Base-by-base conservation (phyloP, 2,113 vertebrate species). In the Edolisoma coerulescens region DNA sequence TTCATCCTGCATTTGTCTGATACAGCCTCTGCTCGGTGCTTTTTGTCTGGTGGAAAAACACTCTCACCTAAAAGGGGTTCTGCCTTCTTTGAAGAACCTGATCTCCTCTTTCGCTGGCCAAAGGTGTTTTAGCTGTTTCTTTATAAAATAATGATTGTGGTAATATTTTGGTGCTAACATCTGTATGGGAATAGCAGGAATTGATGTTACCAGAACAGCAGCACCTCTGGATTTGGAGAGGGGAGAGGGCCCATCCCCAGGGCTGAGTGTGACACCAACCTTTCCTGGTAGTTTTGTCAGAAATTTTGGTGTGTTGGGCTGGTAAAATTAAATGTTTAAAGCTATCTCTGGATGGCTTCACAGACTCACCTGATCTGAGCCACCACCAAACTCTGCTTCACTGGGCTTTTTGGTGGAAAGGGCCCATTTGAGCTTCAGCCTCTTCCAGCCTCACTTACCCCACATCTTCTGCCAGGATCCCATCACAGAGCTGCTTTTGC, bases 341-440 rank as follows among this genome's bases (percentile, higher is more conserved):
- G 42, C 7, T 12, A 4, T 41, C 13, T 90, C 17, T 16, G 42
- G 10, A 1, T 39, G 13, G 11, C 5, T 87, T 61, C 42, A 27
- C 7, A 13, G 16, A 26, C 21, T 64, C 19, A 30, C 26, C 0
- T 0, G 1, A 4, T 12, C 18, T 53, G 47, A 45, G 26, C 6
- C 41, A n/a, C 5, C 33, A 19, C 3, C 24, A 35, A 30, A 30
- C 32, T 2, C 9, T 23, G 18, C 64, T 23, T 32, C 42, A 14
- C 26, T 7, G 3, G 35, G 11, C 0, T 1, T 71, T 76, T 23
- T 27, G 42, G 20, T 59, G 28, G 39, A 49, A 53, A 41, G 35
- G 15, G 16, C 18, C 68, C 20, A 19, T 14, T 22, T 1, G 5
- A 74, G 35, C 53, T 69, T 64, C 44, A 45, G 4, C 33, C 27